phyloP scores from a whole-genome alignment of 2,888 invertebrate genomes.

The Pristionchus mayeri region DNA sequence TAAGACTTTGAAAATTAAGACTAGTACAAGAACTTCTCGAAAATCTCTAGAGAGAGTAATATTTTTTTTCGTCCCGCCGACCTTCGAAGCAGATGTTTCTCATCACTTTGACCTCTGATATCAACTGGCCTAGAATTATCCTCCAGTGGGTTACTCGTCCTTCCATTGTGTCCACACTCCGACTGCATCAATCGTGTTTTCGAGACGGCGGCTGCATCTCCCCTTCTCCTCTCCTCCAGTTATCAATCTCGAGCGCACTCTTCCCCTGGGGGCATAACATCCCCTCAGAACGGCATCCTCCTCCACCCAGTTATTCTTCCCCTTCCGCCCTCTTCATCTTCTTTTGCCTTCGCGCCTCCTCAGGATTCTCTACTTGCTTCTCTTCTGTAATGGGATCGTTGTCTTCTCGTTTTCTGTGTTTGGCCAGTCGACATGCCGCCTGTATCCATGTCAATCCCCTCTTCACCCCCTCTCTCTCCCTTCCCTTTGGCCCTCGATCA shows the following conservation, averaged over 20 bases:
- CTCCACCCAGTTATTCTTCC: conserved; percentile 21
- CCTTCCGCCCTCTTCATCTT: not conserved
- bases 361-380: not conserved
- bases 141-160: too few species aligned
- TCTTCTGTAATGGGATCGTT: conserved; percentile 42
- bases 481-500: too few species aligned
- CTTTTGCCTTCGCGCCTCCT: conserved; percentile 15
- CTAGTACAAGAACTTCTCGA: too few species aligned
- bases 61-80: too few species aligned
- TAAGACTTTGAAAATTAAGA: too few species aligned
- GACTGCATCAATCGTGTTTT: conserved; percentile 29
- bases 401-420: conserved; percentile 31
- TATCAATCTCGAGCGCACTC: conserved; percentile 32
- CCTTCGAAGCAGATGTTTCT: too few species aligned
- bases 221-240: not conserved
- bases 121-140: too few species aligned
- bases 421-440: conserved; percentile 36
- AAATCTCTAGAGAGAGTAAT: too few species aligned
- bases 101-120: too few species aligned
- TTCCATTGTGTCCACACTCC: too few species aligned
- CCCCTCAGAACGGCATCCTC: conserved; percentile 37
- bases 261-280: conserved; percentile 40
- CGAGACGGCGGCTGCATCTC: too few species aligned
- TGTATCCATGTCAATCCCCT: conserved; percentile 30
- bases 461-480: not conserved